Evolutionary conservation across 2,797 vertebrate species (phyloP).

Genomic region (Tarsius wallacei): DNA sequence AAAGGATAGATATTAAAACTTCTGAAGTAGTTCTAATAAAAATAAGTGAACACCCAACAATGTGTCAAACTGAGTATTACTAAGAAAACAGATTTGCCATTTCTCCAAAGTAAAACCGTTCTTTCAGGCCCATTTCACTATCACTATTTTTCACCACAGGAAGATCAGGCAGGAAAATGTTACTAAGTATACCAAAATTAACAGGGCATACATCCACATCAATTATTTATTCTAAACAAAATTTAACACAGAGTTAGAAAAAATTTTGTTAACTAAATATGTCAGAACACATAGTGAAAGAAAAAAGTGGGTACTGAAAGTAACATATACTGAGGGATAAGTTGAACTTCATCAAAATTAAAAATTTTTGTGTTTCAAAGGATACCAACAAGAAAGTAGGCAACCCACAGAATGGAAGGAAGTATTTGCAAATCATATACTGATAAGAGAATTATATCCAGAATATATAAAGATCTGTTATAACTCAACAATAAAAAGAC

Average conservation of each 20-base stretch:
- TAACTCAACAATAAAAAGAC: not conserved
- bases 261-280: not conserved
- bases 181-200: not conserved
- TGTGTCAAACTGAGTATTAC: not conserved
- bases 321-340: not conserved
- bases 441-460: not conserved
- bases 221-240: conserved; percentile 23
- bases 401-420: not conserved
- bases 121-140: not conserved
- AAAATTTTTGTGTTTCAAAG: not conserved
- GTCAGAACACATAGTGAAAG: conserved; percentile 28
- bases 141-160: not conserved
- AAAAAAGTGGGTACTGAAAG: not conserved
- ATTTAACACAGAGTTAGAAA: not conserved
- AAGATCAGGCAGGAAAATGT: conserved; percentile 5
- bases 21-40: conserved; percentile 33
- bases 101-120: conserved; percentile 14
- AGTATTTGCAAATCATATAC: not conserved
- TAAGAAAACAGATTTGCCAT: not conserved
- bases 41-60: conserved; percentile 1
- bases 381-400: not conserved
- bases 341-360: not conserved
- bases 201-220: not conserved
- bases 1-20: conserved; percentile 11
- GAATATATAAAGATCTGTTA: not conserved